Evolutionary conservation across 2,888 invertebrate species (phyloP), one percentile per base, ranked within the genome.

Genomic region (Leptopilina syphax): DNA sequence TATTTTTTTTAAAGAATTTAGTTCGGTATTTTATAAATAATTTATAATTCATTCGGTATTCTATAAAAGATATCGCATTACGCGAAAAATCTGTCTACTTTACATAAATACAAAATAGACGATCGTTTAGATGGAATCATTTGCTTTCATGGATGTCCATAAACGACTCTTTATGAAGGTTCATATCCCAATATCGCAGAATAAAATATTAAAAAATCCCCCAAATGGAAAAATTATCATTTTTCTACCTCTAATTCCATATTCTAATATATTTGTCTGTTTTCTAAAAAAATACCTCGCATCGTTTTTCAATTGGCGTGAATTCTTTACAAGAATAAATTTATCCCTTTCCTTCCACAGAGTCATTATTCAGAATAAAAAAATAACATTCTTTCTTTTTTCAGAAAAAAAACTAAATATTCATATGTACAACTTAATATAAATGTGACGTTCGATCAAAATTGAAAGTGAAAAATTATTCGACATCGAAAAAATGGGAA

Each of bases 11-110:
- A 18, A 18, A 18, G 18, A 18, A 18, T 18, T 4, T 4, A 34
- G 4, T 34, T 34, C 34, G 2, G 3, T 34, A 34, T 34, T 34
- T 4, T 34, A 34, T 34, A 34, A 34, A 34, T 34, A 34, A 34
- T 34, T 34, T 3, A 34, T 34, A 34, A 34, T 34, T 34, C 34
- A 34, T 34, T 34, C 34, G 34, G 34, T 34, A 34, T 50, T 70
- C 9, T 63, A 73, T 54, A 57, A 73, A 73, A 57, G 34, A 5
- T 73, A 57, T 73, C 57, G n/a, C n/a, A 57, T 73, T 73, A 73
- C 73, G 54, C 7, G 27, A 13, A 57, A 73, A 73, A 57, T 54
- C 9, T 24, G 57, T 57, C 73, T 57, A 73, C 54, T 73, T 73
- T 41, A 27, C 57, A 73, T 73, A 73, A 57, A 57, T 34, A 57